Conservation (phyloP, 1,140 invertebrate genomes). For the Globodera rostochiensis region DNA sequence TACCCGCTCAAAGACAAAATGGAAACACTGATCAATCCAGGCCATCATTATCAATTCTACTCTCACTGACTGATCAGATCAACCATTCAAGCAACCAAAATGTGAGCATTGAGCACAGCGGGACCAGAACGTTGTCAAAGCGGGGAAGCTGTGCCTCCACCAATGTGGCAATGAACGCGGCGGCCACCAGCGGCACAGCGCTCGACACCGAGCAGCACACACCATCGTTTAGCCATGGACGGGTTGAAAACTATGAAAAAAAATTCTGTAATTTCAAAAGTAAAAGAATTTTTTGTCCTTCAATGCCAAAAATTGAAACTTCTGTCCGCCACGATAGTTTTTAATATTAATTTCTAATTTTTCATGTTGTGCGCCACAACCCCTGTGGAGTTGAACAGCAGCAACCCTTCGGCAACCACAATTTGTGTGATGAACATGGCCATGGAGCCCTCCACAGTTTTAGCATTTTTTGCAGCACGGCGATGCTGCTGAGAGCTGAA, state of each 20-base stretch:
- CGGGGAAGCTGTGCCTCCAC: slow-evolving; percentile 45
- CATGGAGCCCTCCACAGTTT: slow-evolving; percentile 51
- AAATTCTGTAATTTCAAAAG: neutral
- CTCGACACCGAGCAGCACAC: slow-evolving; percentile 27
- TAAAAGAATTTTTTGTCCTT: no score
- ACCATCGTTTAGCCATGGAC: slow-evolving; percentile 2
- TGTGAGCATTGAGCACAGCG: slow-evolving; percentile 32
- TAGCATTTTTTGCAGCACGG: slow-evolving; percentile 12
- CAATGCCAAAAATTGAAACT: no score
- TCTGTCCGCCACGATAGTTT: no score
- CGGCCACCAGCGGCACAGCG: slow-evolving; percentile 29
- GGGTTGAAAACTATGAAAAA: neutral
- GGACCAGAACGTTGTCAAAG: slow-evolving; percentile 52
- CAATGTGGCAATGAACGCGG: slow-evolving; percentile 35
- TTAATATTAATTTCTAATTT: no score
- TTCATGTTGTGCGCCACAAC: neutral
- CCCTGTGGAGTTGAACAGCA: slow-evolving; percentile 11
- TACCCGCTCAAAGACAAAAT: no score
- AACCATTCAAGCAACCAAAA: slow-evolving; percentile 31
- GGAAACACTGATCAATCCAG: no score
- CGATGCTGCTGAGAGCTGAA: slow-evolving; percentile 28
- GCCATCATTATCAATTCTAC: no score
- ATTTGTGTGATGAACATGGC: slow-evolving; percentile 55
- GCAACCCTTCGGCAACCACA: slow-evolving; percentile 23
- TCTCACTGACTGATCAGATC: no score